Percentiles rank a stretch among this genome's conserved stretches.
These are phyloP conservation scores for Leptinotarsa undecemlineata DNA, from an alignment of 1,140 invertebrate species.

Conservation along the genomic window DNA sequence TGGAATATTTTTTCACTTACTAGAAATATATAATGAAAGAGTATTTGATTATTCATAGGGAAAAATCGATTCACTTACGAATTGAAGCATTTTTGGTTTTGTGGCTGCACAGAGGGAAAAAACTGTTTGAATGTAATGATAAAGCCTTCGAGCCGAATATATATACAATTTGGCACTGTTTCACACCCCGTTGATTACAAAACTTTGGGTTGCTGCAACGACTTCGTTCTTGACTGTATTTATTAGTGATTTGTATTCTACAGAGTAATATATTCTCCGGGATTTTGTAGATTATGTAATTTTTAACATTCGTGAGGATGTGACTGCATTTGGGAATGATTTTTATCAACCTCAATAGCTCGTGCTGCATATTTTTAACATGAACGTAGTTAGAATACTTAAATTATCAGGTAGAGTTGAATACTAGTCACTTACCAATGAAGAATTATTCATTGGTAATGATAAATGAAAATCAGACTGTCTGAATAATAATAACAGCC, in stretches of 20 bases:
- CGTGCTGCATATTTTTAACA: background rate
- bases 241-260: slow-evolving; percentile 1
- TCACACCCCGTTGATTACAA: background rate
- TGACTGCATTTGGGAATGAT: background rate
- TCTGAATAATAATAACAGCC: too few relatives aligned
- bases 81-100: background rate
- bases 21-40: too few relatives aligned
- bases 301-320: background rate
- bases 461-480: too few relatives aligned
- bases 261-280: background rate
- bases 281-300: slow-evolving; percentile 10
- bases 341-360: background rate
- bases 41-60: too few relatives aligned
- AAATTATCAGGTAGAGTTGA: background rate
- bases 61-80: slow-evolving; percentile 11
- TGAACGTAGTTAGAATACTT: background rate
- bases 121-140: background rate
- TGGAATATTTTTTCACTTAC: too few relatives aligned
- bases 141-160: background rate
- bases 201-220: background rate
- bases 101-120: background rate
- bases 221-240: slow-evolving; percentile 12
- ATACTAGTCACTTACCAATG: too few relatives aligned
- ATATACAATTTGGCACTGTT: background rate
- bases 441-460: too few relatives aligned